These are phyloP conservation scores for Apeltes quadracus DNA, from an alignment of 2,113 vertebrate genomes.

Conservation along the genomic window DNA sequence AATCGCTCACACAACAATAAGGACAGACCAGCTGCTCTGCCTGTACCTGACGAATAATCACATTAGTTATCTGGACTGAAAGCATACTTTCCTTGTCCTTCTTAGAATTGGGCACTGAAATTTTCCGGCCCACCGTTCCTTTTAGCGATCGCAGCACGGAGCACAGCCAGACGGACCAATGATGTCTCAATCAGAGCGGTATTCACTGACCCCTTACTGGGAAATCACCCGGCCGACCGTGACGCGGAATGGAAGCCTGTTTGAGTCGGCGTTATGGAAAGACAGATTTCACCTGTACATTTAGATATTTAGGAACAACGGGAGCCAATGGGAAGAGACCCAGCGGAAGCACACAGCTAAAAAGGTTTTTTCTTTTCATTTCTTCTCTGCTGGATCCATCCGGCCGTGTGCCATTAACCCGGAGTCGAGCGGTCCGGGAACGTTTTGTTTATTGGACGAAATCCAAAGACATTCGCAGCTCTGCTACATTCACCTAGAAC, in stretches of 20 bases:
- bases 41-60: neutral
- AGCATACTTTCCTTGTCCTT: neutral
- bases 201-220: slow-evolving; percentile 16
- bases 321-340: neutral
- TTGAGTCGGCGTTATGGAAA: neutral
- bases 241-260: neutral
- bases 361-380: too few relatives aligned
- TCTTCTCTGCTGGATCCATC: too few relatives aligned
- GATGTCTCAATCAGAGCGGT: slow-evolving; percentile 36
- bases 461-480: neutral
- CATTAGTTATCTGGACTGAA: neutral
- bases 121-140: slow-evolving; percentile 2
- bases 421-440: neutral
- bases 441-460: neutral
- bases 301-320: neutral
- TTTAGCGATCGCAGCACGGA: slow-evolving; percentile 13
- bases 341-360: neutral
- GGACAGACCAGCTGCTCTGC: neutral
- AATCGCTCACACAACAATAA: neutral
- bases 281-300: neutral
- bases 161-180: slow-evolving; percentile 6
- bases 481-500: neutral
- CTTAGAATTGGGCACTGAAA: neutral
- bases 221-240: neutral
- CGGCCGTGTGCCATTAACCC: too few relatives aligned